A percentile compares a stretch with the other conserved stretches of the same genome.
Conservation (phyloP, 1,140 invertebrate species). For the Papilio xuthus region DNA sequence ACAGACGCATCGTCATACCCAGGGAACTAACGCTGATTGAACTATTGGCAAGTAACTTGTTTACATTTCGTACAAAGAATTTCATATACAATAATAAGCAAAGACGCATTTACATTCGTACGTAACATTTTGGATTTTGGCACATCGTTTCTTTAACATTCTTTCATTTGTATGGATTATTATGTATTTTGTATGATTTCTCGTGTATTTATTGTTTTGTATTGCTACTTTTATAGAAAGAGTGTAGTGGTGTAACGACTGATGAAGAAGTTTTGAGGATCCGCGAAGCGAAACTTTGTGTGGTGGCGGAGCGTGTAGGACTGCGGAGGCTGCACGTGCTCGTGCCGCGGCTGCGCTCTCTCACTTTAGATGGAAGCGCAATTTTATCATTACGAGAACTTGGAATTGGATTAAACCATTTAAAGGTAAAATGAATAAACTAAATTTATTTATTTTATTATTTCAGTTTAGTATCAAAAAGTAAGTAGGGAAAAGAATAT, state of each 20-base stretch:
- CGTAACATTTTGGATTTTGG: no score
- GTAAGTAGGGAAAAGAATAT: no score
- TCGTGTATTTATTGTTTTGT: neutral
- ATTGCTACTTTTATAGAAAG: slow-evolving; percentile 66
- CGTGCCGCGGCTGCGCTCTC: slow-evolving; percentile 82
- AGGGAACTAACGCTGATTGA: slow-evolving; percentile 83
- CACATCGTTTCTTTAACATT: no score
- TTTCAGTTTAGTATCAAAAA: no score
- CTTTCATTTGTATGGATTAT: no score
- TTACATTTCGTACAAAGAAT: neutral
- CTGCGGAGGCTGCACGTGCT: slow-evolving; percentile 83
- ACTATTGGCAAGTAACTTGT: slow-evolving; percentile 77
- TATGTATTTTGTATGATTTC: no score
- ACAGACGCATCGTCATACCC: slow-evolving; percentile 82
- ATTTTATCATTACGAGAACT: slow-evolving; percentile 85
- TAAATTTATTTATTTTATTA: no score
- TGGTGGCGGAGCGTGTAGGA: slow-evolving; percentile 83
- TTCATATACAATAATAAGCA: no score
- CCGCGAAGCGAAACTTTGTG: slow-evolving; percentile 83
- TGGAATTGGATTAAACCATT: slow-evolving; percentile 84
- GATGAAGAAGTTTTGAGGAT: slow-evolving; percentile 82
- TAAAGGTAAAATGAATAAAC: slow-evolving; percentile 64
- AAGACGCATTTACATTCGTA: no score
- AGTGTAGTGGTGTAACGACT: slow-evolving; percentile 74
- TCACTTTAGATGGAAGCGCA: slow-evolving; percentile 85